Evolutionary conservation across 2,888 invertebrate genomes (phyloP).

Genomic region (Melinaea menophilus): DNA sequence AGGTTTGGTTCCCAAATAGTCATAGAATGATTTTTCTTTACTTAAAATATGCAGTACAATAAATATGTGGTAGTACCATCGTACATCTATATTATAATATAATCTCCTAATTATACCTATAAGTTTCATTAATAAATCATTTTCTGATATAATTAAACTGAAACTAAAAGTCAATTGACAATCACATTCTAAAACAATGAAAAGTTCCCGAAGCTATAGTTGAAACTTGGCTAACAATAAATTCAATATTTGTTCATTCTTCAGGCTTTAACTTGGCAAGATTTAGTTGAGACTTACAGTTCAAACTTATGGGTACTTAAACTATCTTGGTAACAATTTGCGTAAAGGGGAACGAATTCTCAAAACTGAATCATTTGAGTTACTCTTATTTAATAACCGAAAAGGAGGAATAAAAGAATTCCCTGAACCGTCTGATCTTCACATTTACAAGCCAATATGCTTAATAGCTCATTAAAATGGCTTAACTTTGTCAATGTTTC

Average conservation of each 20-base stretch:
- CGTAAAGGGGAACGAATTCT: constrained; percentile 1
- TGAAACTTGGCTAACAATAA: constrained; percentile 5
- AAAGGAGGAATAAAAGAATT: background rate
- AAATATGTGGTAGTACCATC: too few relatives aligned
- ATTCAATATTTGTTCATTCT: constrained; percentile 8
- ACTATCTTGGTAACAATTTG: constrained; percentile 6
- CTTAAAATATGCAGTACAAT: too few relatives aligned
- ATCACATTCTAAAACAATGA: constrained; percentile 6
- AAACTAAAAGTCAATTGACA: constrained; percentile 5
- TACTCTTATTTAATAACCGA: background rate
- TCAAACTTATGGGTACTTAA: constrained; percentile 6
- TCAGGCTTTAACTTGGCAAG: constrained; percentile 7
- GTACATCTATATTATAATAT: too few relatives aligned
- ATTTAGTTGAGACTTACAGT: constrained; percentile 6
- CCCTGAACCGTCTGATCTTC: too few relatives aligned
- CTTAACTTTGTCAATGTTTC: too few relatives aligned
- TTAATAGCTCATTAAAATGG: too few relatives aligned
- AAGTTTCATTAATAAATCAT: too few relatives aligned
- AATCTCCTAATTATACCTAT: too few relatives aligned
- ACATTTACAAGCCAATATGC: background rate
- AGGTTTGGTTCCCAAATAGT: too few relatives aligned
- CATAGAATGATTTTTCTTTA: too few relatives aligned
- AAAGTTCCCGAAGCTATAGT: constrained; percentile 1
- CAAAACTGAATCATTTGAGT: constrained; percentile 3
- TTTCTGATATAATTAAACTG: background rate